Conservation (phyloP, 2,797 vertebrate genomes). For the Leuciscus waleckii region DNA sequence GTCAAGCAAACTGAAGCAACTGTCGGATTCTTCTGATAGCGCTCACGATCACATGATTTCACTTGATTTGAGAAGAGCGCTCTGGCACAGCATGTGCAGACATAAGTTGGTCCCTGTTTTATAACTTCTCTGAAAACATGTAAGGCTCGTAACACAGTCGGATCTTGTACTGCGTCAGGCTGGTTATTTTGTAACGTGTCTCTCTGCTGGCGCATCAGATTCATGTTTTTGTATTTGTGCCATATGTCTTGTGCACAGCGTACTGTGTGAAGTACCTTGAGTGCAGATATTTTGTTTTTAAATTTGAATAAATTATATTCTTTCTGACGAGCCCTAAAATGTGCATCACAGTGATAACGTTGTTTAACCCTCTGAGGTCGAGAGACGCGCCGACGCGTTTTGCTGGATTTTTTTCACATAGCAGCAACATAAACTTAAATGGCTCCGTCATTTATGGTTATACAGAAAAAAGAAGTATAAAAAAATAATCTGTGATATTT, state of each 20-base stretch:
- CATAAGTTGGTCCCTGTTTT: too few species aligned
- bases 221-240: slow-evolving; percentile 18
- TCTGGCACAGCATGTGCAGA: too few species aligned
- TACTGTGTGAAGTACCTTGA: neutral
- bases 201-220: neutral
- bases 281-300: neutral
- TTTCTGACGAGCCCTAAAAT: slow-evolving; percentile 24
- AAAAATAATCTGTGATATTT: too few species aligned
- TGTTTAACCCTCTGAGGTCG: too few species aligned
- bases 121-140: too few species aligned
- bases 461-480: too few species aligned
- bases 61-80: too few species aligned
- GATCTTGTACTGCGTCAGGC: neutral
- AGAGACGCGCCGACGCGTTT: too few species aligned
- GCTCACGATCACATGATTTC: too few species aligned
- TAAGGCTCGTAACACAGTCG: neutral
- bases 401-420: too few species aligned
- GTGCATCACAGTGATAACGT: neutral
- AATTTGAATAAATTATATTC: neutral
- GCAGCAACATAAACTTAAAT: too few species aligned
- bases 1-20: slow-evolving; percentile 29
- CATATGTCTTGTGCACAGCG: slow-evolving; percentile 13
- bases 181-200: neutral
- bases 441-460: too few species aligned
- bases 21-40: neutral